phyloP scores from a whole-genome alignment of 2,113 vertebrate species.

The Cryptotis parvus region DNA sequence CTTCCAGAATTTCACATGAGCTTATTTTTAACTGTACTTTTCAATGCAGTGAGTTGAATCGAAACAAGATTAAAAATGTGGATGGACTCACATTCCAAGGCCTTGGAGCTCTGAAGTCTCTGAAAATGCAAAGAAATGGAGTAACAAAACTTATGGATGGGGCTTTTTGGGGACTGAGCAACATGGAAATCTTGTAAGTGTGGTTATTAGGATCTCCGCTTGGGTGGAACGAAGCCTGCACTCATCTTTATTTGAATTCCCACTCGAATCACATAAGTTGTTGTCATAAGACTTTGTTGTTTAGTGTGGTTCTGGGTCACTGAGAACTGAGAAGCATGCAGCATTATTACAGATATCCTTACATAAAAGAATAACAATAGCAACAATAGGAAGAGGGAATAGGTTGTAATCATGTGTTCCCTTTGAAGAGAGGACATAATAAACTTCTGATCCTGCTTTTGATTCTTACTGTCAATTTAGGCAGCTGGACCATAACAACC shows the following conservation, averaged over 20 bases:
- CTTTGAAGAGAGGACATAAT: slow-evolving; percentile 50
- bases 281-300: neutral
- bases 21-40: slow-evolving; percentile 69
- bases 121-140: slow-evolving; percentile 95
- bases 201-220: neutral
- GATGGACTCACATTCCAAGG: slow-evolving; percentile 97
- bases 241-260: neutral
- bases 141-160: slow-evolving; percentile 95
- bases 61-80: slow-evolving; percentile 94
- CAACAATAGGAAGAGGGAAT: neutral
- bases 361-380: neutral
- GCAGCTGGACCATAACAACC: slow-evolving; percentile 97
- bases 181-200: slow-evolving; percentile 96
- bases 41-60: slow-evolving; percentile 92
- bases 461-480: slow-evolving; percentile 83
- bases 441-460: slow-evolving; percentile 61
- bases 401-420: neutral
- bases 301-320: neutral
- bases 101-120: slow-evolving; percentile 92
- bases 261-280: neutral
- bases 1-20: slow-evolving; percentile 14
- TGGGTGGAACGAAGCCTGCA: neutral
- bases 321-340: neutral
- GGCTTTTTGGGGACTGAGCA: slow-evolving; percentile 97
- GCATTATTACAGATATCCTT: neutral